Conservation (phyloP, 2,797 vertebrate genomes). For the Rhinatrema bivittatum region DNA sequence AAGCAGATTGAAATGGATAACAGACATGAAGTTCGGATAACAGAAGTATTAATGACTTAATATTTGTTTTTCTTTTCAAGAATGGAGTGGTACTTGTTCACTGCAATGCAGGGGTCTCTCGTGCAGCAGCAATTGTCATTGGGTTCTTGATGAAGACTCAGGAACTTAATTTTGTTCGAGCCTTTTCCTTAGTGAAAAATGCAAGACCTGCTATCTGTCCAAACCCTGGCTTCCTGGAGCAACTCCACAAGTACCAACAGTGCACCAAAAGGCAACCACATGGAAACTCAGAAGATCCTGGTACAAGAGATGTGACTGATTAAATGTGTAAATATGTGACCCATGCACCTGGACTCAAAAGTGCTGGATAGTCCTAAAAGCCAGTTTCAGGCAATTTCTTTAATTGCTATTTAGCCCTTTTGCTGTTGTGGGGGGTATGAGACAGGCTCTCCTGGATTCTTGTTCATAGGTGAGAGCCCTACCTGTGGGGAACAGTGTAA, state of each 20-base stretch:
- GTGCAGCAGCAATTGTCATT: slow-evolving; percentile 74
- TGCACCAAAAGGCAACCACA: slow-evolving; percentile 26
- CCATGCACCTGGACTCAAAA: no score
- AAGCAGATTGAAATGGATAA: no score
- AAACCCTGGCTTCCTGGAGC: slow-evolving; percentile 84
- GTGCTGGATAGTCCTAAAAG: no score
- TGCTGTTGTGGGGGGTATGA: no score
- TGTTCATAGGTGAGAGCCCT: no score
- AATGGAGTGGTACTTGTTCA: slow-evolving; percentile 84
- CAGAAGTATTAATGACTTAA: no score
- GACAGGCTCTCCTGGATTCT: no score
- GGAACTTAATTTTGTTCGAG: slow-evolving; percentile 68
- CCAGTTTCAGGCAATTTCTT: no score
- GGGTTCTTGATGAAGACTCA: slow-evolving; percentile 86
- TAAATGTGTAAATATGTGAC: no score
- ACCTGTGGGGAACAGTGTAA: no score
- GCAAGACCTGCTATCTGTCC: slow-evolving; percentile 75
- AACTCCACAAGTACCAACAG: slow-evolving; percentile 69
- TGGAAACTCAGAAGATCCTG: slow-evolving; percentile 24
- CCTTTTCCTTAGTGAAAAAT: slow-evolving; percentile 74
- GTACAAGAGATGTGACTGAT: slow-evolving; percentile 4
- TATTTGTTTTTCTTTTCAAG: slow-evolving; percentile 51
- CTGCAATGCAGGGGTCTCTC: slow-evolving; percentile 87
- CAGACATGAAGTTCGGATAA: no score
- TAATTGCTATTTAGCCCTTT: no score